Evolutionary conservation across 1,140 invertebrate species (phyloP).

Genomic region (Sitobion miscanthi): DNA sequence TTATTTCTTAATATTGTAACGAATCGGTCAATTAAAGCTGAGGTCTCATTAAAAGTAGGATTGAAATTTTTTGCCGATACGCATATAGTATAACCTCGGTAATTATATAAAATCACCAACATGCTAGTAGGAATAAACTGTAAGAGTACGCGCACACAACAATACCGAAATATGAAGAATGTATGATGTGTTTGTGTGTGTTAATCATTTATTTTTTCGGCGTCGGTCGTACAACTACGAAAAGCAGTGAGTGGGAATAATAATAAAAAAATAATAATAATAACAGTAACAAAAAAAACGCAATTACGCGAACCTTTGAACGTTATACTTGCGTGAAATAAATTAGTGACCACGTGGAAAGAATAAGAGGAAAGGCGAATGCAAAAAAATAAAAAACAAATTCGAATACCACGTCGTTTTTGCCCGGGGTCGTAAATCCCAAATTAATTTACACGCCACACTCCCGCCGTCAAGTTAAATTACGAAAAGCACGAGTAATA

Average conservation of each 20-base stretch:
- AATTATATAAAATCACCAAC: too few species aligned
- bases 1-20: neutral
- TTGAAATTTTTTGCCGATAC: neutral
- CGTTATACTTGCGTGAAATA: neutral
- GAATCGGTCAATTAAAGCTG: neutral
- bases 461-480: neutral
- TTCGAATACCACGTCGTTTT: neutral
- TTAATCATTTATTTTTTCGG: neutral
- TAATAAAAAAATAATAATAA: neutral
- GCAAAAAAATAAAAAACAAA: neutral
- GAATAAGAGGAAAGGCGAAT: neutral
- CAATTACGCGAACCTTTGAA: neutral
- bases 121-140: neutral
- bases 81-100: too few species aligned
- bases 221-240: neutral
- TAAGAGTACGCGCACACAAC: neutral
- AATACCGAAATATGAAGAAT: neutral
- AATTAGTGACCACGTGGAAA: neutral
- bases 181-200: neutral
- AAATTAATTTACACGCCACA: neutral
- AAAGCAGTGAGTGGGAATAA: neutral
- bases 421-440: neutral
- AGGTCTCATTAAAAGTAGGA: neutral
- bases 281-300: neutral
- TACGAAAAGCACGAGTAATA: constrained; percentile 1